Evolutionary conservation across 2,888 invertebrate species (phyloP), one percentile per base, ranked within the genome.

Genomic region (Loripinus fragilis): DNA sequence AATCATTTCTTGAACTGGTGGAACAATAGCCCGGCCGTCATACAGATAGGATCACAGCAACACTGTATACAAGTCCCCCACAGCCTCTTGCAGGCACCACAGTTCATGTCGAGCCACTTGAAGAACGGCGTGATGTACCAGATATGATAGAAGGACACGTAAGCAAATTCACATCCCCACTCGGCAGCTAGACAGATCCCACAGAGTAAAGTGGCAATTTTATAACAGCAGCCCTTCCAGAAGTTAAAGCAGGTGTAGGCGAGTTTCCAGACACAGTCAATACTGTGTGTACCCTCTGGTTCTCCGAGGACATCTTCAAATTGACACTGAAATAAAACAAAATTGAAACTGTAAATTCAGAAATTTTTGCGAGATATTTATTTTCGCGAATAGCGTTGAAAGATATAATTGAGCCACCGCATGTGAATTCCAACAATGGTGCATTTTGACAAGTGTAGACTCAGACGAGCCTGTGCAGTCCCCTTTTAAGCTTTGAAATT

Each of bases 201-300:
- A 12, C 95, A 94, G 41, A 96, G 88, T 68, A 96, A 95, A 0
- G 96, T 95, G 52, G 96, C 94, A 67, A 95, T 91, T n/a, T 95
- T 95, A 94, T 96, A 96, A 92, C 96, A 96, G 92, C 95, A 95
- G 91, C 95, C 95, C 86, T 95, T 95, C 41, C 96, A 95, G 87
- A 95, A 94, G 65, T 95, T 94, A 94, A 96, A 96, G 92, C 96
- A 89, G 5, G 67, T 80, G 88, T 95, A 94, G 89, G 96, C 95
- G 66, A 96, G 93, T n/a, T 95, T 94, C 96, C 96, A 96, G 50
- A 96, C 95, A 92, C 96, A 96, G 90, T 96, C 96, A 0, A 96
- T 82, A 64, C 88, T 88, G 75, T 88, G 90, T 23, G 87, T 85
- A n/a, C 89, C 88, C 10, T 90, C 90, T 0, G 91, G 90, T 69